phyloP scores from a whole-genome alignment of 2,113 vertebrate genomes.

The Perognathus longimembris region DNA sequence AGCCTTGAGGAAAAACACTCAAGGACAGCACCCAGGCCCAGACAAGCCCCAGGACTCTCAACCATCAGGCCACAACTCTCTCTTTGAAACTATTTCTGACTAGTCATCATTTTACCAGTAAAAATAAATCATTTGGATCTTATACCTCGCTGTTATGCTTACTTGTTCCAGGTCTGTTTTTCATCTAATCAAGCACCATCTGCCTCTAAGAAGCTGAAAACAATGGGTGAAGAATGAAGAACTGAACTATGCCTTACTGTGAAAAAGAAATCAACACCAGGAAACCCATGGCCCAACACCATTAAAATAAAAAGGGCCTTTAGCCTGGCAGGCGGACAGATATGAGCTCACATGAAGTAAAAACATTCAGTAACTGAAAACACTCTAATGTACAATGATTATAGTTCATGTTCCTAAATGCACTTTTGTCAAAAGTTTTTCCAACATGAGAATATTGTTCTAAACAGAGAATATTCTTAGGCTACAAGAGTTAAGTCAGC shows the following conservation, averaged over 20 bases:
- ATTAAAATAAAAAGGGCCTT: neutral
- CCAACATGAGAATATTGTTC: neutral
- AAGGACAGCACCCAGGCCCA: no score
- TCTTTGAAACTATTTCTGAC: neutral
- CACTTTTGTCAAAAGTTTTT: slow-evolving; percentile 12
- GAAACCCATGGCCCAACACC: neutral
- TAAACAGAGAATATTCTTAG: neutral
- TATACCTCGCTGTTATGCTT: neutral
- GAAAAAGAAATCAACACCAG: neutral
- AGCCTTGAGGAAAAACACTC: no score
- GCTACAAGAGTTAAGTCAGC: neutral
- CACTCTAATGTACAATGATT: neutral
- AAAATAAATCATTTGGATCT: neutral
- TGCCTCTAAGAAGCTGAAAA: neutral
- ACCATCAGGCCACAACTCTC: neutral
- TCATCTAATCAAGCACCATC: neutral
- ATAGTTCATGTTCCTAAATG: neutral
- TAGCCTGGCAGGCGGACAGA: neutral
- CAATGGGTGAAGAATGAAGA: neutral
- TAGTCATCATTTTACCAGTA: neutral
- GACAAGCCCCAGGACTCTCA: neutral
- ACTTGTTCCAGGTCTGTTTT: neutral
- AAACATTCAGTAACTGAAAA: neutral
- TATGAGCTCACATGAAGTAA: neutral
- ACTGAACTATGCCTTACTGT: neutral